phyloP scores from a whole-genome alignment of 2,888 invertebrate species.

The Hofmannophila pseudospretella region DNA sequence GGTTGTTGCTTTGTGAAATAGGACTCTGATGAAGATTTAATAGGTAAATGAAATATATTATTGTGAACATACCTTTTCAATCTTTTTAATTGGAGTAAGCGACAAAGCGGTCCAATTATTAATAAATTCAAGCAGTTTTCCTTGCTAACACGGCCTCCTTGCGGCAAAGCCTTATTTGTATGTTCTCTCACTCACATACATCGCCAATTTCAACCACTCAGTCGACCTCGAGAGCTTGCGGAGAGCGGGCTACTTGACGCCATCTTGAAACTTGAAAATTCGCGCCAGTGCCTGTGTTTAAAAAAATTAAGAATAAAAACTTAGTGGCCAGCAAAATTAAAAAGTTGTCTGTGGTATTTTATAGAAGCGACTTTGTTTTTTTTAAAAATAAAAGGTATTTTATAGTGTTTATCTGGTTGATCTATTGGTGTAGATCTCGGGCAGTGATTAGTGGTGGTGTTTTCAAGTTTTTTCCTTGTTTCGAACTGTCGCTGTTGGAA shows the following conservation, averaged over 20 bases:
- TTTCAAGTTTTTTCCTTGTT: conserved; percentile 6
- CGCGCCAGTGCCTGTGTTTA: conserved; percentile 48
- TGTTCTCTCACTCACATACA: conserved; percentile 43
- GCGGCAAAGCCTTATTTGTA: conserved; percentile 49
- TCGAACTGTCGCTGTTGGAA: conserved; percentile 16
- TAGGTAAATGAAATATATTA: too few species aligned
- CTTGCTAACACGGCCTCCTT: conserved; percentile 60
- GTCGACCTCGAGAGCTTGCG: conserved; percentile 66
- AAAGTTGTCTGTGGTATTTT: conserved; percentile 17
- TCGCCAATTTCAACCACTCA: conserved; percentile 37
- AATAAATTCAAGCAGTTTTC: conserved; percentile 55
- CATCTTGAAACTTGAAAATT: conserved; percentile 51
- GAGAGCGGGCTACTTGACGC: conserved; percentile 45
- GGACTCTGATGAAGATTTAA: too few species aligned
- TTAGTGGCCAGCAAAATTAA: conserved; percentile 13
- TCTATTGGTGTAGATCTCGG: conserved; percentile 1
- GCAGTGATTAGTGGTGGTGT: conserved; percentile 21
- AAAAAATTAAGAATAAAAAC: conserved; percentile 20
- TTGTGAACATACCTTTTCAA: too few species aligned
- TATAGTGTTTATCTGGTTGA: background rate
- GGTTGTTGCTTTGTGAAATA: too few species aligned
- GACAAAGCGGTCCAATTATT: conserved; percentile 33
- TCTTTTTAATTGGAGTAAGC: conserved; percentile 19
- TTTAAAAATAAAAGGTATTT: background rate
- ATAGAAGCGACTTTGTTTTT: conserved; percentile 1